Evolutionary conservation across 1,140 invertebrate species (phyloP), one percentile per base, ranked within the genome.

Genomic region (Dendrolimus punctatus): DNA sequence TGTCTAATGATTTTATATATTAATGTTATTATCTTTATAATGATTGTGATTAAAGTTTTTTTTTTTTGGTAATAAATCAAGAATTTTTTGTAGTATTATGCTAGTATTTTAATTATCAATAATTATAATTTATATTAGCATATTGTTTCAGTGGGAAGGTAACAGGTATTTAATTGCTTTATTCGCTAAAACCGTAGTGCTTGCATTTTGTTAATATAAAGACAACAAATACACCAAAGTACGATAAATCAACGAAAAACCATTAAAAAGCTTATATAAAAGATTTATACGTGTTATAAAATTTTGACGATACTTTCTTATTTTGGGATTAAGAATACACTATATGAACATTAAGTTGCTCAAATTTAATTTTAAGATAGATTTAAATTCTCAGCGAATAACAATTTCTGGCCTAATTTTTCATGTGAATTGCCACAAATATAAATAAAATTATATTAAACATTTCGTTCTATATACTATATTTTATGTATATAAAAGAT

Each of bases 221-320:
- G 23, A 9, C 38, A 53, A 59, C 23, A 58, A 51, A 54, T 54
- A 54, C 23, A 63, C 50, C 38, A 63, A 52, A 66, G 58, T 63
- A 66, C 60, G 60, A 66, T 6, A 47, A 46, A 46, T 60, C 60
- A 66, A 66, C 64, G 60, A 63, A 66, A 55, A 39, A 10, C 9
- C 47, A 49, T 23, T 23, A 23, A 23, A 23, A 23, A 2, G 40
- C 38, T 5, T 52, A 51, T 49, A 40, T 57, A 4, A 64, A 45
- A 58, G 50, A 48, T 64, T 40, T 64, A 64, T 64, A 49, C 51
- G 51, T 39, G 57, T 64, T 57, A 53, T 41, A 44, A 40, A 51
- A 6, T 41, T 53, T 57, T 51, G 36, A 50, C 47, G 51, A 52
- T 55, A 48, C 42, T 38, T 23, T 23, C 23, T 23, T 23, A 23